Conservation (phyloP, 2,113 vertebrate genomes). For the Phalacrocorax aristotelis region DNA sequence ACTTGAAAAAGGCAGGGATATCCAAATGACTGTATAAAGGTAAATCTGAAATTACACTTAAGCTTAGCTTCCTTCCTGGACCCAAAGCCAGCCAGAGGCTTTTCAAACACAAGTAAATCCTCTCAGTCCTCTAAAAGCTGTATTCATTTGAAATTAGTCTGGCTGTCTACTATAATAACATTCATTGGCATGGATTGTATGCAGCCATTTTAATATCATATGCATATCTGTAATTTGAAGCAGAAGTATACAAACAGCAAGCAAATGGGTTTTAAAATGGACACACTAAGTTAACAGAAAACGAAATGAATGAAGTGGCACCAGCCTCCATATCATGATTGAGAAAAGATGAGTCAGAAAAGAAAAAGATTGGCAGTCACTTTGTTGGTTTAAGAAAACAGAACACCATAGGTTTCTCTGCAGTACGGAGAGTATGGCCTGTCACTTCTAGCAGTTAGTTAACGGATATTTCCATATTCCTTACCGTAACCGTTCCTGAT, state of each 20-base stretch:
- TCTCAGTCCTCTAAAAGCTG: neutral
- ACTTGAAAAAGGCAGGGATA: neutral
- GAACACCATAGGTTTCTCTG: neutral
- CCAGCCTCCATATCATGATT: neutral
- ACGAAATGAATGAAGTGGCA: neutral
- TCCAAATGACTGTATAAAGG: neutral
- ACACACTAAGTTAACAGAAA: neutral
- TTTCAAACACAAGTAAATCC: neutral
- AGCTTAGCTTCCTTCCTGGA: neutral
- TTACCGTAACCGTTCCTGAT: neutral
- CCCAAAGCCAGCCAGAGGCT: rapidly evolving
- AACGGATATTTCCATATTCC: neutral
- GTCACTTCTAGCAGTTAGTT: neutral
- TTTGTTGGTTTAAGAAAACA: neutral
- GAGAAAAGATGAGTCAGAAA: neutral
- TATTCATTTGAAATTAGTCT: neutral
- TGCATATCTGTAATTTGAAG: neutral
- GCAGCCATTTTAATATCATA: neutral
- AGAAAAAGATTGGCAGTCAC: neutral
- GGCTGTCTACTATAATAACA: neutral
- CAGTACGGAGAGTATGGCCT: neutral
- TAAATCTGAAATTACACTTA: neutral
- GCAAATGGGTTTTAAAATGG: neutral
- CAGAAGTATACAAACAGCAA: neutral
- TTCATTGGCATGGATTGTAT: neutral